Percentiles rank a stretch among this genome's conserved stretches.
phyloP scores from a whole-genome alignment of 1,140 invertebrate species.

The Mya arenaria region DNA sequence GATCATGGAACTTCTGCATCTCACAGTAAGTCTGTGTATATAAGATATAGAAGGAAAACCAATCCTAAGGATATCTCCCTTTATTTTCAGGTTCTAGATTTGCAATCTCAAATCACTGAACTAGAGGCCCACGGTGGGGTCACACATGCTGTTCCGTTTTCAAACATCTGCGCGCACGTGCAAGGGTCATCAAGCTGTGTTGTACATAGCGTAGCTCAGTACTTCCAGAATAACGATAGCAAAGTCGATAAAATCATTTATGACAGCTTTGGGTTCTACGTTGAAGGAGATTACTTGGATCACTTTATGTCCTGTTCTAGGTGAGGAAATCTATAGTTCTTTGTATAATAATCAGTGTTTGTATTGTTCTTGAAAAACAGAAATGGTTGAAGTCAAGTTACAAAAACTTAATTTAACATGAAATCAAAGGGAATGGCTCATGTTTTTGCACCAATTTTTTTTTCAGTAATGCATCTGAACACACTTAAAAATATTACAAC shows the following conservation, averaged over 20 bases:
- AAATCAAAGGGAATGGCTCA: too few species aligned
- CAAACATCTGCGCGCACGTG: not conserved
- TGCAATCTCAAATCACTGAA: constrained; percentile 12
- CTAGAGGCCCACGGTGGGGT: not conserved
- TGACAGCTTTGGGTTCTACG: constrained; percentile 18
- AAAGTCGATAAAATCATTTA: constrained; percentile 25
- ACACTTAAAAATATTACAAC: too few species aligned
- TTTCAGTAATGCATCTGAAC: too few species aligned
- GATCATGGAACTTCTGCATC: too few species aligned
- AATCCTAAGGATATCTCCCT: too few species aligned
- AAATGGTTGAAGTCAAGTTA: too few species aligned
- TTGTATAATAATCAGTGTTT: not conserved
- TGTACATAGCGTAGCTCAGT: constrained; percentile 28
- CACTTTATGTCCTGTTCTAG: constrained; percentile 35
- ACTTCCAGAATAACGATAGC: constrained; percentile 24
- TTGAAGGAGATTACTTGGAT: constrained; percentile 42
- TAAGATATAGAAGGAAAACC: too few species aligned
- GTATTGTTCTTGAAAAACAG: not conserved
- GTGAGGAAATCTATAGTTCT: not conserved
- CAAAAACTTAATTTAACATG: too few species aligned
- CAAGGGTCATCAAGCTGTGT: not conserved
- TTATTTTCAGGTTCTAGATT: constrained; percentile 26
- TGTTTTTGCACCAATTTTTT: too few species aligned
- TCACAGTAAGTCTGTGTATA: too few species aligned
- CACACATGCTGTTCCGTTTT: not conserved